phyloP scores from a whole-genome alignment of 1,140 invertebrate genomes.

The Diplogasteroides magnus region DNA sequence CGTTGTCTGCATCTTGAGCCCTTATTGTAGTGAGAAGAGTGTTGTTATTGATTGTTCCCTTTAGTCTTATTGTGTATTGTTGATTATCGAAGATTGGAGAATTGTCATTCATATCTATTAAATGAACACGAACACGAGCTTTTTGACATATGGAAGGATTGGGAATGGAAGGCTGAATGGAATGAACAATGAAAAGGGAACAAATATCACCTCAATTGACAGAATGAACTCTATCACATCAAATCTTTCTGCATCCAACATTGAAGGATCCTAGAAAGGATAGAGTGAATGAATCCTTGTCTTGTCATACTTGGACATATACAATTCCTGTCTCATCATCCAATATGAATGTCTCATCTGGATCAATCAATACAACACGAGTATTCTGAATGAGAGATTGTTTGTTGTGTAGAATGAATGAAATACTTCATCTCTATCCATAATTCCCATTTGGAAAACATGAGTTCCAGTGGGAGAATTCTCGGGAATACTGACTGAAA shows the following conservation, averaged over 20 bases:
- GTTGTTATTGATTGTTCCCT: not conserved
- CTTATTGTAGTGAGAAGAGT: constrained; percentile 6
- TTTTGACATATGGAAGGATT: constrained; percentile 3
- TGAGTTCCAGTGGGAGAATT: constrained; percentile 22
- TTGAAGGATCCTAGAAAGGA: constrained; percentile 7
- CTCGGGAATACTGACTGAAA: constrained; percentile 8
- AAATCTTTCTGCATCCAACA: constrained; percentile 21
- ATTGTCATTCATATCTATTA: constrained; percentile 15
- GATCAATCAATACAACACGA: constrained; percentile 18
- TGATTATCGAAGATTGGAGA: constrained; percentile 6
- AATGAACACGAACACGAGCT: constrained; percentile 2
- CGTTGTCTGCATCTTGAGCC: constrained; percentile 8
- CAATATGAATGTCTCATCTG: constrained; percentile 23
- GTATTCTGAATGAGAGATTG: constrained; percentile 9
- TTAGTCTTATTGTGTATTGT: constrained; percentile 5
- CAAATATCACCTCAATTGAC: constrained; percentile 7
- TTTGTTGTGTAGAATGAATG: not conserved
- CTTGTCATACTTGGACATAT: too few relatives aligned
- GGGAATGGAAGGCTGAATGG: not conserved
- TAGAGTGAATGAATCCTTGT: too few relatives aligned
- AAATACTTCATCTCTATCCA: constrained; percentile 7
- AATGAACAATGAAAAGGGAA: not conserved
- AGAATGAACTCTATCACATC: constrained; percentile 15
- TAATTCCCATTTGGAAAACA: constrained; percentile 9
- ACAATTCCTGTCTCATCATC: constrained; percentile 11